These are phyloP conservation scores for Dolomedes plantarius DNA, from an alignment of 2,888 invertebrate genomes.

Conservation along the genomic window DNA sequence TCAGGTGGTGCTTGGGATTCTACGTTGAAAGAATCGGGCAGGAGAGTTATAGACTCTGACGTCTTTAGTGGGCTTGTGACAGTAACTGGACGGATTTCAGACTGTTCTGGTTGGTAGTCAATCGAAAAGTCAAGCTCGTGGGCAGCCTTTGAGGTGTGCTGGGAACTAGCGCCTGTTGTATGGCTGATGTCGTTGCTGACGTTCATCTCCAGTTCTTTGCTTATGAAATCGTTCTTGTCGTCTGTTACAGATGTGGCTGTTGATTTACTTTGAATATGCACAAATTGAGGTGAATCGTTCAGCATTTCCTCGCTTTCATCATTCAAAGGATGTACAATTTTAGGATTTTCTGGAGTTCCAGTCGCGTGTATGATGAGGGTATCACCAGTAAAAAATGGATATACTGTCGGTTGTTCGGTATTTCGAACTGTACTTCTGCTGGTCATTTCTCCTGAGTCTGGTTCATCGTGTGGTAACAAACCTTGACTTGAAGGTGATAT, in stretches of 20 bases:
- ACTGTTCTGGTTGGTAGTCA: conserved; percentile 38
- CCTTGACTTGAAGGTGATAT: neutral
- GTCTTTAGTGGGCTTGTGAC: conserved; percentile 28
- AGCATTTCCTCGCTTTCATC: conserved; percentile 42
- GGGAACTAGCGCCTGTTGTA: neutral
- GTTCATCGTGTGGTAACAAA: neutral
- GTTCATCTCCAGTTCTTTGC: neutral
- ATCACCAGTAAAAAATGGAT: neutral
- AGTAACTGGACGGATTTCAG: conserved; percentile 59
- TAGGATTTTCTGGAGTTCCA: neutral
- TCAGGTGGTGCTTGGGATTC: neutral
- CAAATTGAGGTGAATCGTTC: conserved; percentile 27
- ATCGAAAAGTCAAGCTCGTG: conserved; percentile 8
- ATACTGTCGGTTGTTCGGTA: neutral
- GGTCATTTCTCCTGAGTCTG: neutral
- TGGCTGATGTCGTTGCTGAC: conserved; percentile 6
- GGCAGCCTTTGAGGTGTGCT: neutral
- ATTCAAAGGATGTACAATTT: neutral
- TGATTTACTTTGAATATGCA: neutral
- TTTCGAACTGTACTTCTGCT: neutral
- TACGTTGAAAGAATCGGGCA: conserved; percentile 10
- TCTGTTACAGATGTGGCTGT: neutral
- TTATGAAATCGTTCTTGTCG: neutral
- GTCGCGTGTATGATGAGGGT: no score
- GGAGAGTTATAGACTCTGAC: conserved; percentile 11